Conservation (phyloP, 2,888 invertebrate genomes). For the Sclerodermus sp. region DNA sequence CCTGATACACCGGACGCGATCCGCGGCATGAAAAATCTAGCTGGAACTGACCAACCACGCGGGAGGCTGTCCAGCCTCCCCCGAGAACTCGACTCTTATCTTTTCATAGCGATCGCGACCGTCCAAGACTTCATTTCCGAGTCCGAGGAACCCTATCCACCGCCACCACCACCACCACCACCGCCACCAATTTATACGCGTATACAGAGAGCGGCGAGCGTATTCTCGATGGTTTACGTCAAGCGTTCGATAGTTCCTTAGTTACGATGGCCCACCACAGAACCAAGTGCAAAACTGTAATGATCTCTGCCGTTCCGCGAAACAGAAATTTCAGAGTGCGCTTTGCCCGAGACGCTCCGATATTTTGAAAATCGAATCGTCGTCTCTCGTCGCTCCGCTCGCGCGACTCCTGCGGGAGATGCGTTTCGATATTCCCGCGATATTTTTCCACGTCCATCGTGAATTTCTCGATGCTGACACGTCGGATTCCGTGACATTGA, state of each 20-base stretch:
- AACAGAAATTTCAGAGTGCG: too few species aligned
- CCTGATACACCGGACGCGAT: constrained; percentile 55
- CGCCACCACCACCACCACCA: too few species aligned
- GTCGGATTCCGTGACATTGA: constrained; percentile 1
- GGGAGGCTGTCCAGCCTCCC: constrained; percentile 29
- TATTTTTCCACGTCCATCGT: too few species aligned
- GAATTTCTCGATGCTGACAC: too few species aligned
- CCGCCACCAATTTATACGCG: constrained; percentile 49
- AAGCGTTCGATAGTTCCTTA: constrained; percentile 1
- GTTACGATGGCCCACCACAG: too few species aligned
- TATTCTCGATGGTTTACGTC: background rate
- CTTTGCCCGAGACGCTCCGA: too few species aligned
- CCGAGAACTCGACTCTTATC: constrained; percentile 49
- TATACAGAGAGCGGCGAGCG: constrained; percentile 10
- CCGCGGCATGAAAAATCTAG: constrained; percentile 54
- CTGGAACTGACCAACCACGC: constrained; percentile 33
- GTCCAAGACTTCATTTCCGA: constrained; percentile 56
- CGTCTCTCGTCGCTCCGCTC: too few species aligned
- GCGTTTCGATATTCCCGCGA: too few species aligned
- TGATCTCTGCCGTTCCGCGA: too few species aligned
- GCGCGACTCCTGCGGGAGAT: too few species aligned
- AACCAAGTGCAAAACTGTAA: too few species aligned
- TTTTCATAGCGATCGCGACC: constrained; percentile 50
- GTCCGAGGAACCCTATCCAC: constrained; percentile 40
- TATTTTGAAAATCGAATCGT: too few species aligned